Conservation (phyloP, 2,888 invertebrate genomes). For the Holacanthella duospinosa region DNA sequence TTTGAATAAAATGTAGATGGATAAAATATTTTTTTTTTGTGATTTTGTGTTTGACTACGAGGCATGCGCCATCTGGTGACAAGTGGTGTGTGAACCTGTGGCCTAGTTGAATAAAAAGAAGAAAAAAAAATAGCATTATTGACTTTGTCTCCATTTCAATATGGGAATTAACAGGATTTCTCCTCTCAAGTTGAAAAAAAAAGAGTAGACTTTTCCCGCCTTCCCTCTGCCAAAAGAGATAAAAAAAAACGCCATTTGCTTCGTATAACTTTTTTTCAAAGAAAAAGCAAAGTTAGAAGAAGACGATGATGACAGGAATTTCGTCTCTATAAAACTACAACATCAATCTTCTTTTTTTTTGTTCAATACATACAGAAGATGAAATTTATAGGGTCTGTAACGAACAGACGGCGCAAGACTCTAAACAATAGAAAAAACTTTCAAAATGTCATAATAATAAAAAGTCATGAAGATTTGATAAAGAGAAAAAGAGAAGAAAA, state of each 20-base stretch:
- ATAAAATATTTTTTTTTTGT: no score
- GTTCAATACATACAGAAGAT: background rate
- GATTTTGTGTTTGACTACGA: no score
- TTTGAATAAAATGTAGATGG: no score
- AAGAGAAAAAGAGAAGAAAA: background rate
- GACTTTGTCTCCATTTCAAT: background rate
- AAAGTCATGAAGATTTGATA: background rate
- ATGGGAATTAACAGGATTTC: background rate
- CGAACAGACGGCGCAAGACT: background rate
- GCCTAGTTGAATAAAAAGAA: background rate
- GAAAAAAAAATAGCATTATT: background rate
- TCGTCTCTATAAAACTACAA: background rate
- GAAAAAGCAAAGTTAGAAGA: background rate
- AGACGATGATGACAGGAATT: background rate
- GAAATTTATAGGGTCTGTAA: background rate
- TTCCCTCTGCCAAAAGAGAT: background rate
- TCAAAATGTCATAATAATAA: background rate
- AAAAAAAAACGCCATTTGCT: background rate
- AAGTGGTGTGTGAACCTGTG: background rate
- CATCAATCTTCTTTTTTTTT: background rate
- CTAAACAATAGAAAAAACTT: no score
- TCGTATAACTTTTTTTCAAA: background rate
- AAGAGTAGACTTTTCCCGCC: background rate
- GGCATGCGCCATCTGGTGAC: no score
- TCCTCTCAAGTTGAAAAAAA: background rate